phyloP scores from a whole-genome alignment of 2,113 vertebrate genomes.

The Oryctolagus cuniculus region DNA sequence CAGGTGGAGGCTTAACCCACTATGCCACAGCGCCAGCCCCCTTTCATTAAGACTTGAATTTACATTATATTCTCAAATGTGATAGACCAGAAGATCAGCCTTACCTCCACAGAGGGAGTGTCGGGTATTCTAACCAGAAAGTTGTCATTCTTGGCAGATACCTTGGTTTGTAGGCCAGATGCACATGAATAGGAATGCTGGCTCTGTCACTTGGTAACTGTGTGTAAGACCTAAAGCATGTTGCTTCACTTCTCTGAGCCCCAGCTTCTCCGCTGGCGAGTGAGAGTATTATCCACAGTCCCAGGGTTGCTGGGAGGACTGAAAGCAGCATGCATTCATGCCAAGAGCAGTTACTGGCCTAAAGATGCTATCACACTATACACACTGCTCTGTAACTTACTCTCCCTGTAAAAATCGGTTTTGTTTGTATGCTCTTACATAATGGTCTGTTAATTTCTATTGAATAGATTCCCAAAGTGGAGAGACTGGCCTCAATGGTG shows the following conservation, averaged over 20 bases:
- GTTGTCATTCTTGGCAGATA: neutral
- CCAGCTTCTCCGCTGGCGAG: neutral
- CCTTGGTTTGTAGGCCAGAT: neutral
- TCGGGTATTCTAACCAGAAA: constrained; percentile 15
- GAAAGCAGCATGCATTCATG: neutral
- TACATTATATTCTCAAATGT: constrained; percentile 40
- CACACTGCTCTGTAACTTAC: neutral
- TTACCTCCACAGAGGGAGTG: neutral
- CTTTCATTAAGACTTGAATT: constrained; percentile 16
- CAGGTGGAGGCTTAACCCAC: too few species aligned
- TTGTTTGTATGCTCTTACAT: neutral
- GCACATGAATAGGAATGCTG: neutral
- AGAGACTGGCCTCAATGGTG: neutral
- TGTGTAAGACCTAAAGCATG: neutral
- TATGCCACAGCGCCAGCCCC: too few species aligned
- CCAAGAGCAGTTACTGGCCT: neutral
- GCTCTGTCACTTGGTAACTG: neutral
- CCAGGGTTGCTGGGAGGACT: neutral
- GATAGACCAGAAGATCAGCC: neutral
- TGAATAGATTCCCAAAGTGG: constrained; percentile 31
- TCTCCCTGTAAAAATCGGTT: neutral
- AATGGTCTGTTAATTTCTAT: neutral
- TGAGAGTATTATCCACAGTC: neutral
- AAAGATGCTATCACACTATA: neutral
- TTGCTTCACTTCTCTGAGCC: neutral